phyloP scores from a whole-genome alignment of 2,888 invertebrate genomes.

The Kuschelorhynchus macadamiae region DNA sequence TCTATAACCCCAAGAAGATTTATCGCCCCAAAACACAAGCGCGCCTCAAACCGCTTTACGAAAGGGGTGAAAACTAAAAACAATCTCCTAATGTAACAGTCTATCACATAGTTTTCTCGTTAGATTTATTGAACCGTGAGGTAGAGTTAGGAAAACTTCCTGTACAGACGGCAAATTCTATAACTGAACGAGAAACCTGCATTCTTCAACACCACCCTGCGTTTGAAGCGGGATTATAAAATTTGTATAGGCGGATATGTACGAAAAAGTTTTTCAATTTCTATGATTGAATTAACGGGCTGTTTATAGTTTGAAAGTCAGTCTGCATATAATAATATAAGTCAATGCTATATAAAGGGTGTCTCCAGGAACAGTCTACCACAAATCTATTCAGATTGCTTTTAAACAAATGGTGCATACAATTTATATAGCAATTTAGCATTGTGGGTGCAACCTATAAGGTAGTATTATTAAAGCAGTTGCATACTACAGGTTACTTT shows the following conservation, averaged over 20 bases:
- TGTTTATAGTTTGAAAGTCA: background rate
- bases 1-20: background rate
- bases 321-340: too few species aligned
- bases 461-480: too few species aligned
- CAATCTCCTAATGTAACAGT: slow-evolving; percentile 48
- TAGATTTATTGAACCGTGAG: slow-evolving; percentile 44
- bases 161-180: slow-evolving; percentile 24
- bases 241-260: slow-evolving; percentile 23
- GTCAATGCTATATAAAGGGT: too few species aligned
- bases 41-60: slow-evolving; percentile 11
- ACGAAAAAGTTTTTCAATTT: slow-evolving; percentile 24
- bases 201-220: slow-evolving; percentile 8
- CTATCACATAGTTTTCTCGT: slow-evolving; percentile 49
- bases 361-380: too few species aligned
- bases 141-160: slow-evolving; percentile 39
- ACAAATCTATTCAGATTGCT: too few species aligned
- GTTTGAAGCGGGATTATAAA: slow-evolving; percentile 34
- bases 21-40: background rate
- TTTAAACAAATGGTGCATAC: too few species aligned
- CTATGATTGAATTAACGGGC: slow-evolving; percentile 13
- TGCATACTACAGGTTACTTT: too few species aligned
- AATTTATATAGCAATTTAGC: too few species aligned
- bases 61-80: slow-evolving; percentile 45
- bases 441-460: too few species aligned
- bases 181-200: slow-evolving; percentile 30